Evolutionary conservation across 2,797 vertebrate species (phyloP).

Genomic region (Malurus splendens): DNA sequence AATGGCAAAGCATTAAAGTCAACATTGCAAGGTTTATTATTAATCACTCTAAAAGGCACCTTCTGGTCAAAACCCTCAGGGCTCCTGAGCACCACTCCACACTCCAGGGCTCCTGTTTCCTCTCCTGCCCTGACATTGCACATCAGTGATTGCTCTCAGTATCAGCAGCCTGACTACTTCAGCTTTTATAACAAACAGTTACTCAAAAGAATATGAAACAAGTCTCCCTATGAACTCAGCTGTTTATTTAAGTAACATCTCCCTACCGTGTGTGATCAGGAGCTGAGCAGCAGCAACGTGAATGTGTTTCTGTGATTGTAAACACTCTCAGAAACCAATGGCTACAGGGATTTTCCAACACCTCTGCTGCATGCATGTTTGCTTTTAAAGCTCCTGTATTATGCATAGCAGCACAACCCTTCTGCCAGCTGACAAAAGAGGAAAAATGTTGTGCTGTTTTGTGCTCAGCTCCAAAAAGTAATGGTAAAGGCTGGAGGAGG

Average conservation of each 20-base stretch:
- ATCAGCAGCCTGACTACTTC: not conserved
- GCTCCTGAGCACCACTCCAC: not conserved
- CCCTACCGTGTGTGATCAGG: not conserved
- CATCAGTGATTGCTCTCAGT: not conserved
- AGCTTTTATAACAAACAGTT: not conserved
- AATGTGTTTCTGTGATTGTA: not conserved
- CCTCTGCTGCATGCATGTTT: not conserved
- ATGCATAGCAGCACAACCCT: not conserved
- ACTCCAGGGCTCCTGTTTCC: not conserved
- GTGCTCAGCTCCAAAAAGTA: not conserved
- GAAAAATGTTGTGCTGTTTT: not conserved
- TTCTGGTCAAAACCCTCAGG: not conserved
- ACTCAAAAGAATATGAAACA: not conserved
- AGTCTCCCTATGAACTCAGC: not conserved
- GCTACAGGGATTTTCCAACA: conserved; percentile 29
- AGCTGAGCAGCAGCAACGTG: not conserved
- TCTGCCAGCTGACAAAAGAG: not conserved
- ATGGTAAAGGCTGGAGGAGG: not conserved
- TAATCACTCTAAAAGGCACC: not conserved
- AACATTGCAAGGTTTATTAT: not conserved
- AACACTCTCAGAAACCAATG: not conserved
- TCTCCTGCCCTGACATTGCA: not conserved
- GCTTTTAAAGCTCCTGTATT: conserved; percentile 22
- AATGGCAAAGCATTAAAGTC: not conserved
- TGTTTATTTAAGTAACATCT: not conserved